Percentiles rank a stretch among this genome's conserved stretches.
phyloP scores from a whole-genome alignment of 2,113 vertebrate species.

The Miniopterus natalensis region DNA sequence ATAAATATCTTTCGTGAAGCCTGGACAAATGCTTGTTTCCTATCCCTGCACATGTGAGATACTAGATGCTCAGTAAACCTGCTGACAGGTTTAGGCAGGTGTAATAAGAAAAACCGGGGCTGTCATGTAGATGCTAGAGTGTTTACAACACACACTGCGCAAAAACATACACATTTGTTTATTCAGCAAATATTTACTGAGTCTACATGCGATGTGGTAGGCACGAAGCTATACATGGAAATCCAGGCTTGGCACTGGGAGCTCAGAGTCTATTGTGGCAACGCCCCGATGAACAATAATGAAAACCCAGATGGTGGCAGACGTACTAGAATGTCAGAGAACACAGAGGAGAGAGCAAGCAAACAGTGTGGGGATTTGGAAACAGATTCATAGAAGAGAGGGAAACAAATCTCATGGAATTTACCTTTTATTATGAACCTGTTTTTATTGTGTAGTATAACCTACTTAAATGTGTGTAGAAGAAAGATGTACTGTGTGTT shows the following conservation, averaged over 20 bases:
- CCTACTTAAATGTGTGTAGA: neutral
- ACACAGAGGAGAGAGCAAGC: neutral
- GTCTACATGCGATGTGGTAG: neutral
- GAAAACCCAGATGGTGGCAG: neutral
- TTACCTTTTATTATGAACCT: neutral
- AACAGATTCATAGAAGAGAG: neutral
- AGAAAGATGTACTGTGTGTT: neutral
- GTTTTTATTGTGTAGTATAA: neutral
- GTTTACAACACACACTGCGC: conserved; percentile 7
- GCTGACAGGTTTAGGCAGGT: neutral
- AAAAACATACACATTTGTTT: neutral
- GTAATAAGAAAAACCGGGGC: neutral
- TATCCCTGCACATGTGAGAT: neutral
- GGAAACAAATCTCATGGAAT: neutral
- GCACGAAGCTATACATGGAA: neutral
- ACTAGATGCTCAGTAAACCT: conserved; percentile 46
- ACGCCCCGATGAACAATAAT: neutral
- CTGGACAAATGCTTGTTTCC: neutral
- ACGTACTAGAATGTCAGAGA: neutral
- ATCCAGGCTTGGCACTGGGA: neutral
- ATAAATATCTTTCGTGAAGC: neutral
- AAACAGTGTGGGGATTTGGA: neutral
- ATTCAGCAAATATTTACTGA: conserved; percentile 41
- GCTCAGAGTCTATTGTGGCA: neutral
- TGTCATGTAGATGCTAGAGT: neutral